These are phyloP conservation scores for Cephus runcator DNA, from an alignment of 2,888 invertebrate genomes.

Conservation along the genomic window DNA sequence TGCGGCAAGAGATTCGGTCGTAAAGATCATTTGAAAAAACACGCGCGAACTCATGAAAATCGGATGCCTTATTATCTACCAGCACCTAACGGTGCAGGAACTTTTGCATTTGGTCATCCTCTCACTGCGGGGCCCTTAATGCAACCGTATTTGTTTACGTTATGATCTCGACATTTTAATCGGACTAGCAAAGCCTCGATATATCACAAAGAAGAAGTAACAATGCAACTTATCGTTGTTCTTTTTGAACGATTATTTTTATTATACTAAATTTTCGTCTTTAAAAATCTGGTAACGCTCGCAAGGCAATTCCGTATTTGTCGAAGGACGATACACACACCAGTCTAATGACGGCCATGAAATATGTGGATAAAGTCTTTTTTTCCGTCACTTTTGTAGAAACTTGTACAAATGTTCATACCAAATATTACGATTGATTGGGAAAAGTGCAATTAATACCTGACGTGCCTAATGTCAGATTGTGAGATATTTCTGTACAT, in stretches of 20 bases:
- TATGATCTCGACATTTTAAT: neutral
- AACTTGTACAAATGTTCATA: neutral
- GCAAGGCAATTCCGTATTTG: neutral
- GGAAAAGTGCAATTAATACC: neutral
- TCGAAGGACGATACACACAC: neutral
- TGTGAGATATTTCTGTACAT: neutral
- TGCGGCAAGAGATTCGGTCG: conserved; percentile 95
- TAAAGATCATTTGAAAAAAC: conserved; percentile 94
- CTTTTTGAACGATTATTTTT: neutral
- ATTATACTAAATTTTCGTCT: neutral
- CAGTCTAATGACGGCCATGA: neutral
- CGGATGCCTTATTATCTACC: conserved; percentile 37
- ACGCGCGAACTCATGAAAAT: conserved; percentile 82
- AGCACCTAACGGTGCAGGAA: neutral
- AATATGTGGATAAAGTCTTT: neutral
- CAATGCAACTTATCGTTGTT: neutral
- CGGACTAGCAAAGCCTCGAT: neutral
- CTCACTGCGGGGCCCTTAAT: conserved; percentile 29
- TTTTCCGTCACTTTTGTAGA: neutral
- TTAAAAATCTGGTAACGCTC: neutral
- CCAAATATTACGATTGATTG: neutral
- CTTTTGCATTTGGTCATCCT: conserved; percentile 18
- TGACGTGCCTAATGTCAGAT: neutral
- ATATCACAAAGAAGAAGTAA: neutral
- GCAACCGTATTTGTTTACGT: conserved; percentile 28